Base-by-base conservation (phyloP, 1,140 invertebrate genomes). In the Hetaerina americana region DNA sequence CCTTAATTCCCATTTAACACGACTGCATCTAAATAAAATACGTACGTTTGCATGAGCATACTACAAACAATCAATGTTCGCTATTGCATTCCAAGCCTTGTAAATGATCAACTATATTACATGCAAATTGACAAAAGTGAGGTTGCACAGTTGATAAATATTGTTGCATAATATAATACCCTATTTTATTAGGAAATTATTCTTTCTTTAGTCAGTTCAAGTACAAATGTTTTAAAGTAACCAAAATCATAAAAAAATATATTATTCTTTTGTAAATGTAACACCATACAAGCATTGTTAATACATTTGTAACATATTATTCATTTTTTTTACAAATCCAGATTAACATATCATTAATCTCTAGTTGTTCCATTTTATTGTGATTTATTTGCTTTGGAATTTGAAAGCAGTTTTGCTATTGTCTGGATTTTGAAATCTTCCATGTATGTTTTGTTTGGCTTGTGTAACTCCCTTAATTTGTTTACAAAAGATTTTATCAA, bases 131-230 rank as follows among this genome's bases (percentile, higher is more conserved):
- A 57, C 40, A 57, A 57, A 57, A 57, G 40, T 57, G 40, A 57
- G 40, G 40, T 57, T 57, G 40, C 40, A 57, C 40, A 57, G 40
- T 57, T 57, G 40, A 57, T 57, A 57, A 18, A 57, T 57, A 57
- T 57, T 57, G 40, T 57, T 57, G 40, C 40, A 57, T 57, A 57
- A 57, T 57, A 57, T n/a, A n/a, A n/a, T 57, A 57, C 40, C 40
- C 40, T 57, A 57, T 57, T 57, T 57, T 57, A 57, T 57, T 57
- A 57, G 40, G 40, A 57, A 57, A 57, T 57, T 57, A 57, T 57
- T 57, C 40, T 57, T 57, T 57, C 40, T 57, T 57, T 57, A 57
- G 40, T 57, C 40, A 57, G 40, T 57, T 57, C 40, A 57, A 57
- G 40, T 57, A 57, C 40, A 57, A 57, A 57, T 57, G 40, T 57